These are phyloP conservation scores for Channa maculata DNA, from an alignment of 2,113 vertebrate species.

Conservation along the genomic window DNA sequence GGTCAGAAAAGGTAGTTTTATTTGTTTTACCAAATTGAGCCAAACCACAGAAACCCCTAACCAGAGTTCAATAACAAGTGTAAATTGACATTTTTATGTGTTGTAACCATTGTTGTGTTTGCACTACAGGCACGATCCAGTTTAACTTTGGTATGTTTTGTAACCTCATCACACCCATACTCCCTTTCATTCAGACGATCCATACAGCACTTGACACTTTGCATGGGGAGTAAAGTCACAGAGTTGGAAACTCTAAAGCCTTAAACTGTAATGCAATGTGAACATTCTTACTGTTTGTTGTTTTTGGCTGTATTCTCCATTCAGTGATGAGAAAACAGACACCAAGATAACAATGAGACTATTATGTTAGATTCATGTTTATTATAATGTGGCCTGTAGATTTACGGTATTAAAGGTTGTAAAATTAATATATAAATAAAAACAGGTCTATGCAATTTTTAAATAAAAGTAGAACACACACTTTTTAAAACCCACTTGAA, in stretches of 20 bases:
- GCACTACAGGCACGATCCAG: background rate
- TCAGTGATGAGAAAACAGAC: slow-evolving; percentile 50
- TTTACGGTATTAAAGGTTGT: too few relatives aligned
- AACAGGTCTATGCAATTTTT: too few relatives aligned
- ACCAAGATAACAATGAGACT: background rate
- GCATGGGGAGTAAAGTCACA: slow-evolving; percentile 47
- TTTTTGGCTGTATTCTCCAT: background rate
- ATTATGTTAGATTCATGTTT: too few relatives aligned
- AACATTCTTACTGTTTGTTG: background rate
- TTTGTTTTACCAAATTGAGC: background rate
- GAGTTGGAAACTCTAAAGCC: background rate
- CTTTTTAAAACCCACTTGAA: too few relatives aligned
- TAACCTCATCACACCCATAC: slow-evolving; percentile 34
- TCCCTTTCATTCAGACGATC: background rate
- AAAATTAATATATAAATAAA: too few relatives aligned
- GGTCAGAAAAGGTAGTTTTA: background rate
- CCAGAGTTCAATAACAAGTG: slow-evolving; percentile 29
- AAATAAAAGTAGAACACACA: too few relatives aligned
- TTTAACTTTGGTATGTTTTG: background rate
- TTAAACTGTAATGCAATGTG: background rate
- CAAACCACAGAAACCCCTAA: slow-evolving; percentile 16
- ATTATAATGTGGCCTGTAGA: too few relatives aligned
- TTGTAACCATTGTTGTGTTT: slow-evolving; percentile 27
- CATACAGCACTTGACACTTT: slow-evolving; percentile 27
- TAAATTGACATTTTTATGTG: background rate